Percentiles rank a stretch among this genome's conserved stretches.
phyloP scores from a whole-genome alignment of 1,140 invertebrate species.

The Oscheius sp. region DNA sequence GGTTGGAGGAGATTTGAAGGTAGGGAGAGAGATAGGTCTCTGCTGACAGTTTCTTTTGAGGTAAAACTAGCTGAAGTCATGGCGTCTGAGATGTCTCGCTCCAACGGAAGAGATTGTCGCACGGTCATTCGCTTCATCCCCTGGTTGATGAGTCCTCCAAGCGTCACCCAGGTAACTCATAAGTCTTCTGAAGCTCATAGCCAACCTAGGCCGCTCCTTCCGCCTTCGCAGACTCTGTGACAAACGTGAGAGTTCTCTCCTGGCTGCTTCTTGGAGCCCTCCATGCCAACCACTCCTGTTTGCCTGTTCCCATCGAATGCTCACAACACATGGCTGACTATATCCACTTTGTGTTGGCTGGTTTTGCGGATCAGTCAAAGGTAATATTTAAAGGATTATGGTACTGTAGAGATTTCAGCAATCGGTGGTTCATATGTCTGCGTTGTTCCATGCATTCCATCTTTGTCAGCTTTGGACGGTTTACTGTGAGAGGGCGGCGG shows the following conservation, averaged over 20 bases:
- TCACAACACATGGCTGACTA: constrained; percentile 94
- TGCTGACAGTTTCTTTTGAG: too few species aligned
- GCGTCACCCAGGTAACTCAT: constrained; percentile 45
- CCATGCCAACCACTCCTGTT: constrained; percentile 75
- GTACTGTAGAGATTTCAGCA: constrained; percentile 60
- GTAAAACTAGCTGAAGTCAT: constrained; percentile 62
- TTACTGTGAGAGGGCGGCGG: constrained; percentile 85
- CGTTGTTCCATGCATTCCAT: constrained; percentile 71
- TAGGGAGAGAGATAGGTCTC: too few species aligned
- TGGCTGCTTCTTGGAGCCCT: constrained; percentile 92
- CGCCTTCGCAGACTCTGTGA: constrained; percentile 91
- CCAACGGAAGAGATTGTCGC: constrained; percentile 50
- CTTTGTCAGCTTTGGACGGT: constrained; percentile 89
- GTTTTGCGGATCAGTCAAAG: constrained; percentile 93
- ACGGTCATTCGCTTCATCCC: constrained; percentile 57
- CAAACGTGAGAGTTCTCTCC: constrained; percentile 85
- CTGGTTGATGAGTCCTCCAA: constrained; percentile 58
- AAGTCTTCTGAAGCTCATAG: not conserved
- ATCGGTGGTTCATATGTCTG: constrained; percentile 82
- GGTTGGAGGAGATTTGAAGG: constrained; percentile 87
- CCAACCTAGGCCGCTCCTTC: constrained; percentile 69
- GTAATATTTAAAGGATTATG: constrained; percentile 50
- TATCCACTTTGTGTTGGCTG: constrained; percentile 84
- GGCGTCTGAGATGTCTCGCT: constrained; percentile 55
- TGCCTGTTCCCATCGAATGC: constrained; percentile 89